These are phyloP conservation scores for Argentina silus DNA, from an alignment of 2,797 vertebrate species.

Conservation along the genomic window DNA sequence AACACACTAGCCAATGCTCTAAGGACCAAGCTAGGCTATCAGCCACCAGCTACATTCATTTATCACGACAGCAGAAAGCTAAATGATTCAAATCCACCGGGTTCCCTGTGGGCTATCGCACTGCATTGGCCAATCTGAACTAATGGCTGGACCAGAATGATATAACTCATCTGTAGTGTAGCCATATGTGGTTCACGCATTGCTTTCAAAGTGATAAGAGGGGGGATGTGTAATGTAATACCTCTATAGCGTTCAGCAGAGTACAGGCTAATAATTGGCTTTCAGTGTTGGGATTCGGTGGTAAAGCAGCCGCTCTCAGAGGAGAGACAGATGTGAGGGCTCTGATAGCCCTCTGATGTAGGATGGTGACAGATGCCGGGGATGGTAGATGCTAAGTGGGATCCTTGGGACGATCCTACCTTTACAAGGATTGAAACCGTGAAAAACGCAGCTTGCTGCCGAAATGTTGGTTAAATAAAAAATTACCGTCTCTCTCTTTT, in stretches of 20 bases:
- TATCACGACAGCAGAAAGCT: conserved; percentile 59
- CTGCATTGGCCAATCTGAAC: conserved; percentile 52
- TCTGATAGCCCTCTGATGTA: conserved; percentile 8
- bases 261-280: conserved; percentile 58
- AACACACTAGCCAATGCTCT: conserved; percentile 33
- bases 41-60: conserved; percentile 58
- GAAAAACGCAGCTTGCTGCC: too few species aligned
- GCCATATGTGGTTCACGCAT: conserved; percentile 57
- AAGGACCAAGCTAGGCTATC: conserved; percentile 41
- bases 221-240: conserved; percentile 54
- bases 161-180: conserved; percentile 62
- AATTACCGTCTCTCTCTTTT: too few species aligned
- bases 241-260: conserved; percentile 21
- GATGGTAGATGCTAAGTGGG: background rate
- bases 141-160: conserved; percentile 52
- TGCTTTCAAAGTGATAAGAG: conserved; percentile 45
- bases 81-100: conserved; percentile 70
- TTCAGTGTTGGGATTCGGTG: conserved; percentile 34
- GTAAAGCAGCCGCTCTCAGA: conserved; percentile 7
- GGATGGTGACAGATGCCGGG: conserved; percentile 1
- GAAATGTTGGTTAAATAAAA: too few species aligned
- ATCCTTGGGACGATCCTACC: too few species aligned
- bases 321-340: conserved; percentile 4
- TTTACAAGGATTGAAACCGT: too few species aligned
- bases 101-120: conserved; percentile 51